Evolutionary conservation across 2,888 invertebrate species (phyloP), one percentile per base, ranked within the genome.

Genomic region (Amorpha juglandis): DNA sequence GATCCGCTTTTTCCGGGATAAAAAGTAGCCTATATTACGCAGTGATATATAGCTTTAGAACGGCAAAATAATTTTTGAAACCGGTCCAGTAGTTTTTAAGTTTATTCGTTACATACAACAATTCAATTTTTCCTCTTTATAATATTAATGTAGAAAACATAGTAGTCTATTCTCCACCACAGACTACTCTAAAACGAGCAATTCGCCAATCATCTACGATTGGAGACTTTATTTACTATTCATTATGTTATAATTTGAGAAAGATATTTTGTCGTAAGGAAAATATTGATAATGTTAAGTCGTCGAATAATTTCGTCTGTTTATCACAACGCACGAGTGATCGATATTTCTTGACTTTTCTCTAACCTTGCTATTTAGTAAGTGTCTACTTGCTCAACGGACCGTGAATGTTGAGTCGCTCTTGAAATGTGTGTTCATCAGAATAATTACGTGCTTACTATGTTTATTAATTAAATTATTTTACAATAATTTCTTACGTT

Each of bases 321-420:
- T 33, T 21, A 9, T 58, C 19, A 19, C 58, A 19, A 58, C 16
- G 55, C 58, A 19, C 42, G 58, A 7, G 42, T 58, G 42, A 42
- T 58, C 42, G 58, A 58, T 58, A 19, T 38, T 38, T 42, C 58
- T 58, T 21, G 58, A 58, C 58, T 58, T 58, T 64, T 68, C 38
- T 53, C 63, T 27, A 63, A 63, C 63, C 50, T 48, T 50, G 58
- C 38, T 65, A 65, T 63, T 58, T 58, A 42, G 19, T 19, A 58
- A 58, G 58, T 19, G 58, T 9, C 38, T 16, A 16, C 38, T 52
- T 6, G 52, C 38, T 16, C 42, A 38, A 9, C 19, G 19, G 38
- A 58, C 58, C 58, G 58, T 58, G 42, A 58, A 58, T 42, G 38
- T 42, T 58, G 35, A 35, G 19, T 42, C 6, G 42, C 12, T 19